Conservation (phyloP, 2,797 vertebrate species). For the Xenopus petersii region DNA sequence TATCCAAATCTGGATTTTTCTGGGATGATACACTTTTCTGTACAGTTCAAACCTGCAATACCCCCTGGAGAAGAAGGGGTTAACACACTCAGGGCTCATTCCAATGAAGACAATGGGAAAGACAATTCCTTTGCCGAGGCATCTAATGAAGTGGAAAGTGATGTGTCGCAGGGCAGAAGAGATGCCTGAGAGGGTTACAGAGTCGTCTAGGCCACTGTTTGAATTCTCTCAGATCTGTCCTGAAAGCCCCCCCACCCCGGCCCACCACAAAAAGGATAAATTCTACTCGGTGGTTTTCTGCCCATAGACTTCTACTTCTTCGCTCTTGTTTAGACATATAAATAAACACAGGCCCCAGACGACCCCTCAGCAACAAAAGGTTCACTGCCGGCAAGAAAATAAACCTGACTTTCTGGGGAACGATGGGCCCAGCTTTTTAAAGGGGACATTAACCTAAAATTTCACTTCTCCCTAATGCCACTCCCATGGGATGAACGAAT, state of each 20-base stretch:
- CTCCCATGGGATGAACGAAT: too few species aligned
- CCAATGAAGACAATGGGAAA: slow-evolving; percentile 1
- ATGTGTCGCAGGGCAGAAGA: not conserved
- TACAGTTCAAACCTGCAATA: not conserved
- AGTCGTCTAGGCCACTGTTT: slow-evolving; percentile 4
- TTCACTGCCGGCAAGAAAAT: not conserved
- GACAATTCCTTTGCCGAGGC: not conserved
- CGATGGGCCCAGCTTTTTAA: not conserved
- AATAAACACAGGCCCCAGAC: slow-evolving; percentile 14
- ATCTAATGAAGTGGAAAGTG: slow-evolving; percentile 27
- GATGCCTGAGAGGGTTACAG: not conserved
- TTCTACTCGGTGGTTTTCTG: not conserved
- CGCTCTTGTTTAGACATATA: not conserved
- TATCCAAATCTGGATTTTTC: too few species aligned
- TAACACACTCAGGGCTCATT: not conserved
- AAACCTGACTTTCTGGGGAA: not conserved
- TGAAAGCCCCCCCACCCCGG: slow-evolving; percentile 2
- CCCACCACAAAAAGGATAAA: slow-evolving; percentile 18
- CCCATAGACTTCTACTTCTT: not conserved
- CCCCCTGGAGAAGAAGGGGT: not conserved
- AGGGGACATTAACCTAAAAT: too few species aligned
- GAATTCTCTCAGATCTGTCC: not conserved
- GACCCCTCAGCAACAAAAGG: slow-evolving; percentile 3
- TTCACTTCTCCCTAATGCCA: too few species aligned
- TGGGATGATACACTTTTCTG: too few species aligned